Evolutionary conservation across 92 coral and sea anemone genomes (phyloP).

Genomic region (Siderastrea radians): DNA sequence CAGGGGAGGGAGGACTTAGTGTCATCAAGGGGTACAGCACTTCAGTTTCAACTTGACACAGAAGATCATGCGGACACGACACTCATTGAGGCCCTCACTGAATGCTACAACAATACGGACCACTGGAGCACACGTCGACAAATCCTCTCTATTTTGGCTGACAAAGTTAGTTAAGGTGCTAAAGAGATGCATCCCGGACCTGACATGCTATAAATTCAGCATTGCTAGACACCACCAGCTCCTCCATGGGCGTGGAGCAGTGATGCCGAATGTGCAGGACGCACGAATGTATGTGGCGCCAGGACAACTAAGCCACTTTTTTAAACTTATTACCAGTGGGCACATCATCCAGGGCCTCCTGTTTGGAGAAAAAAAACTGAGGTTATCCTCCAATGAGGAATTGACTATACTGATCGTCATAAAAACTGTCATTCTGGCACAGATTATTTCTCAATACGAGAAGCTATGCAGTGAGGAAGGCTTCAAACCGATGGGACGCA

Average conservation of each 20-base stretch:
- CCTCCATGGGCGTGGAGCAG: conserved; percentile 73
- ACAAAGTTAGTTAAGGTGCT: conserved; percentile 66
- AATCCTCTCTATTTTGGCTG: conserved; percentile 69
- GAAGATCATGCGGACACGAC: conserved; percentile 42
- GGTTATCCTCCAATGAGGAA: conserved; percentile 50
- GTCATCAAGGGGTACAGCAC: conserved; percentile 35
- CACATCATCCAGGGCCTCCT: conserved; percentile 71
- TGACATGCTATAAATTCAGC: conserved; percentile 59
- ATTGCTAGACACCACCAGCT: conserved; percentile 69
- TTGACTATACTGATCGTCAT: conserved; percentile 49
- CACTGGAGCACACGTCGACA: conserved; percentile 78
- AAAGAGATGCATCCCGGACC: conserved; percentile 58
- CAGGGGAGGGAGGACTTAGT: conserved; percentile 52
- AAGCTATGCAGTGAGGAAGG: conserved; percentile 52
- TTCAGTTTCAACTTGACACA: conserved; percentile 25
- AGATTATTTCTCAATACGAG: conserved; percentile 55
- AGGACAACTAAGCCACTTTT: conserved; percentile 61
- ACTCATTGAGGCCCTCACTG: conserved; percentile 58
- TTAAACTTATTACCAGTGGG: conserved; percentile 61
- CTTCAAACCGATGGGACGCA: conserved; percentile 54
- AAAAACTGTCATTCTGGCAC: conserved; percentile 48
- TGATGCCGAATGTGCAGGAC: conserved; percentile 27
- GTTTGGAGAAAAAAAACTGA: conserved; percentile 51
- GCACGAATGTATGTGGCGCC: conserved; percentile 57
- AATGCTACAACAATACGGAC: conserved; percentile 59